Base-by-base conservation (phyloP, 2,888 invertebrate species). In the Cheilosia vulpina region DNA sequence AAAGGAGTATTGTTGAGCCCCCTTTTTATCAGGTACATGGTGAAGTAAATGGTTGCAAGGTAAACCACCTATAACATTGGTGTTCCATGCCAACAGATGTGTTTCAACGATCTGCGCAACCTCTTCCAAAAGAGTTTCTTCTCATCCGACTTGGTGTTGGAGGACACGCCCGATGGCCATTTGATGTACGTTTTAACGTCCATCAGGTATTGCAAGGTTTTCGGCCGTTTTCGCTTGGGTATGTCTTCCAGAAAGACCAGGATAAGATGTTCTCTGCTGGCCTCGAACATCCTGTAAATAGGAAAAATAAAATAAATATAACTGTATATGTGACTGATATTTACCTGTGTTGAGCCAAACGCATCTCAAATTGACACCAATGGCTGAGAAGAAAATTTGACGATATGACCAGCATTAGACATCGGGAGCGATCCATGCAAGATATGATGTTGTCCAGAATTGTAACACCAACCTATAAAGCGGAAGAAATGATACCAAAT, bases 281-380 rank as follows among this genome's bases (percentile, higher is more conserved):
- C 94, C 89, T 95, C 95, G 75, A 95, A 91, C 2, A 95, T 92
- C 68, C 94, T 94, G 90, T 1, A 90, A 89, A 21, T 19, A 34
- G 24, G 15, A 15, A 3, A 55, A 11, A 19, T 19, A 1, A 13
- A 15, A 19, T 21, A 17, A 21, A 41, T 2, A 0, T 11, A 4
- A 9, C 13, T 9, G n/a, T 34, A 27, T 1, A 31, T 34, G 4
- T 38, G n/a, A 4, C 9, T 21, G 11, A 4, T 13, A 6, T 31
- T 80, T 55, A 94, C 93, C 95, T 93, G 89, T 95, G 94, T 79
- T 95, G 95, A 0, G 95, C 95, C 57, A 96, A 89, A 87, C 95
- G 94, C 94, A 95, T 94, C 90, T 96, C 96, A 87, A 95, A 95
- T 88, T 95, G 94, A 88, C 96, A 96, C 96, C 96, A 96, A 87